Evolutionary conservation across 2,113 vertebrate species (phyloP).

Genomic region (Sitta europaea): DNA sequence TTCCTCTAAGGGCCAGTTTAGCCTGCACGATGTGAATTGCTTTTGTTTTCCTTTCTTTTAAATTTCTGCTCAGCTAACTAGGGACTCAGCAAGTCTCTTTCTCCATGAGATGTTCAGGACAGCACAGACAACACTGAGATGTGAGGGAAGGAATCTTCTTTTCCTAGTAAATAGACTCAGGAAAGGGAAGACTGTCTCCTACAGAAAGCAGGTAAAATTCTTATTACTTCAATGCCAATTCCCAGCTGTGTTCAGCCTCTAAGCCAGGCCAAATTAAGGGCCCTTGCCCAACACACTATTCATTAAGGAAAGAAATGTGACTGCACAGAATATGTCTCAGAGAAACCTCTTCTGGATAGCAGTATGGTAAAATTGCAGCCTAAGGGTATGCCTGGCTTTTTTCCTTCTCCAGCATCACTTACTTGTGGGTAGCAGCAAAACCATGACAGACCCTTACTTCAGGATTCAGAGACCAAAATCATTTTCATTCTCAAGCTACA

Average conservation of each 20-base stretch:
- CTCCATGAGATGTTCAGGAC: background rate
- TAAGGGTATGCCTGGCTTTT: background rate
- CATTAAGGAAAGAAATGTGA: background rate
- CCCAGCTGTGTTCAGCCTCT: background rate
- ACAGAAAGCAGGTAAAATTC: background rate
- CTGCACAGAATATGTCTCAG: background rate
- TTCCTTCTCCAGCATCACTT: background rate
- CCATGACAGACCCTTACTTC: background rate
- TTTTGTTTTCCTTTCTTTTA: background rate
- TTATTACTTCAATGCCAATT: background rate
- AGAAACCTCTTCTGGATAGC: background rate
- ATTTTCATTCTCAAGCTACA: background rate
- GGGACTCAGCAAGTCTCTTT: background rate
- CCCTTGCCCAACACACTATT: background rate
- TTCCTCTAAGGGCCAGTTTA: background rate
- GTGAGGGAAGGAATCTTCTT: background rate
- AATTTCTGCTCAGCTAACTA: background rate
- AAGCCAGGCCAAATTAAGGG: background rate
- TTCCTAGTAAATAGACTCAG: background rate
- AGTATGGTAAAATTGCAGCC: background rate
- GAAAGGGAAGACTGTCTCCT: background rate
- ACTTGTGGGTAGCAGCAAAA: background rate
- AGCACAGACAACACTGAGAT: background rate
- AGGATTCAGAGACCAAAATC: background rate
- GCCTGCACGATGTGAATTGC: rapidly evolving